phyloP scores from a whole-genome alignment of 2,113 vertebrate genomes.

The Drymodes brunneopygia region DNA sequence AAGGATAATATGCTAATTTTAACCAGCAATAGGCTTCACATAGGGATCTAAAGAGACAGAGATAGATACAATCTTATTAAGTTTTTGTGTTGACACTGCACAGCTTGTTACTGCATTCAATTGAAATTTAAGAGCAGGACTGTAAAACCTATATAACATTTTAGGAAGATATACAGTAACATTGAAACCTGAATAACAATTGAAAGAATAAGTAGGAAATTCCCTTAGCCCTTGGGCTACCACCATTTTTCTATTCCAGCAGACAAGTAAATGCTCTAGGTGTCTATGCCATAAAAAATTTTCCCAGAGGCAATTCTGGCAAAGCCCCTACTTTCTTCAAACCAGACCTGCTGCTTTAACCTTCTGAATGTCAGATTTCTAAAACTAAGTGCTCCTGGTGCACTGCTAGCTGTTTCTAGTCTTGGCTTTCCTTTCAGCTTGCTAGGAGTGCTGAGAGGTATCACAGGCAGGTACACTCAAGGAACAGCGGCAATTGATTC shows the following conservation, averaged over 20 bases:
- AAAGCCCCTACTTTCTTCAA: not conserved
- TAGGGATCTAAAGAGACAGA: conserved; percentile 17
- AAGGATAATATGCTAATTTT: conserved; percentile 37
- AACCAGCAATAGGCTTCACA: not conserved
- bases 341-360: not conserved
- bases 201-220: not conserved
- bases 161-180: conserved; percentile 16
- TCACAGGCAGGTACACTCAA: conserved; percentile 12
- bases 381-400: not conserved
- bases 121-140: not conserved
- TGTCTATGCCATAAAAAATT: conserved; percentile 21
- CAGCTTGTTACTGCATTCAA: conserved; percentile 34
- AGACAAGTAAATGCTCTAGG: conserved; percentile 6
- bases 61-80: conserved; percentile 24
- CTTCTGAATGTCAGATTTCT: conserved; percentile 32
- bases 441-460: not conserved
- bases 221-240: conserved; percentile 45
- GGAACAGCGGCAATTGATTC: conserved; percentile 12
- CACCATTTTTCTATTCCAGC: not conserved
- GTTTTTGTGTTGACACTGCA: conserved; percentile 44
- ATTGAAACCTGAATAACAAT: not conserved
- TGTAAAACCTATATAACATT: conserved; percentile 23
- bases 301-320: conserved; percentile 42
- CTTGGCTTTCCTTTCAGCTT: conserved; percentile 14
- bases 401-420: not conserved